Percentiles rank a stretch among this genome's conserved stretches.
These are phyloP conservation scores for Puntigrus tetrazona DNA, from an alignment of 2,113 vertebrate genomes.

Conservation along the genomic window DNA sequence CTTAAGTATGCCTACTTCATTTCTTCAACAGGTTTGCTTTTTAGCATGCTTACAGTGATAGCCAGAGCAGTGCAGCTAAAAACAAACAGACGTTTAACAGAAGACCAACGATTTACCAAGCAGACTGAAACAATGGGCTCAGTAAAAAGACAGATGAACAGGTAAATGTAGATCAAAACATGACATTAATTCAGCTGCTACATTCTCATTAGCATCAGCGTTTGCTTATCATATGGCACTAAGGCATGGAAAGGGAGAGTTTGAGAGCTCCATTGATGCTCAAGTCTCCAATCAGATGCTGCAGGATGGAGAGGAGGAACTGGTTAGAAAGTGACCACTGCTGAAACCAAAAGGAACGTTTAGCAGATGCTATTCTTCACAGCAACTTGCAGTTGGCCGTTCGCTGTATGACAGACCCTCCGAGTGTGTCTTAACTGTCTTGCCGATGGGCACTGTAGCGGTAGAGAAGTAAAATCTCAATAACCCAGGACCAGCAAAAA, in stretches of 20 bases:
- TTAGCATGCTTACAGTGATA: constrained; percentile 9
- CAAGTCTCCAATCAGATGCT: constrained; percentile 17
- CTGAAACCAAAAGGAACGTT: constrained; percentile 26
- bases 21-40: not conserved
- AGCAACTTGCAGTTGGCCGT: not conserved
- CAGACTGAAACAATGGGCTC: not conserved
- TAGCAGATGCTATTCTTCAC: constrained; percentile 18
- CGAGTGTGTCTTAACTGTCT: not conserved
- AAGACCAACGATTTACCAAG: not conserved
- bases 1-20: not conserved
- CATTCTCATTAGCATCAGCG: constrained; percentile 24
- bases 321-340: constrained; percentile 26
- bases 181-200: not conserved
- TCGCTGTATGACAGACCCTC: not conserved
- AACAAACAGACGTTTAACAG: not conserved
- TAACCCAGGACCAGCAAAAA: not conserved
- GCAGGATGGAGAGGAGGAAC: constrained; percentile 34
- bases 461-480: too few species aligned
- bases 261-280: constrained; percentile 16
- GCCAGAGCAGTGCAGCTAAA: constrained; percentile 9
- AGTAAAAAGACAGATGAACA: constrained; percentile 15
- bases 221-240: constrained; percentile 7
- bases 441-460: too few species aligned
- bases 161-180: constrained; percentile 15
- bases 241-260: constrained; percentile 19